Base-by-base conservation (phyloP, 2,888 invertebrate genomes). In the Apomyelois bistriatella region DNA sequence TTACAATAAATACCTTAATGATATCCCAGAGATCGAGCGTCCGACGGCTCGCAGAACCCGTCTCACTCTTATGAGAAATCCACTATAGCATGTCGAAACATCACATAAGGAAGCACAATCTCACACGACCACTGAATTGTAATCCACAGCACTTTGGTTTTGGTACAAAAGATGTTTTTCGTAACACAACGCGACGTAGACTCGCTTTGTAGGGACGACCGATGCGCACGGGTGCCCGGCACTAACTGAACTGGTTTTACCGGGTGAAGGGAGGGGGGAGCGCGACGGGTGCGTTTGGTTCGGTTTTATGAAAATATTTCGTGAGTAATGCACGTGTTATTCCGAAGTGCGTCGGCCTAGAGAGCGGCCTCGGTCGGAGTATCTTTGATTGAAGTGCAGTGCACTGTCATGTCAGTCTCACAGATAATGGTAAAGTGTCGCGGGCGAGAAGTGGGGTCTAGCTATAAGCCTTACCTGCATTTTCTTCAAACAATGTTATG, bases 1-100 rank as follows among this genome's bases (percentile, higher is more conserved):
- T 88, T 82, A 90, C 90, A 89, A 89, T 89, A 90, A 89, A 90
- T 90, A 90, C 90, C 90, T 89, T 89, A 89, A 89, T 90, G 90
- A 88, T 90, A 90, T 89, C 90, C 89, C 81, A n/a, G 80, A 84
- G 89, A 86, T 82, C 83, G 75, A 80, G 86, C 90, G 89, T 85
- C 87, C 83, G 81, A 76, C 78, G 70, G 79, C 79, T 79, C 78
- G 78, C 80, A 76, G 75, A 70, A 79, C 82, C 81, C 85, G 82
- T 80, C 79, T 81, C 78, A 85, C 81, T 77, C 74, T 86, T 77
- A 85, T 81, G 72, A 82, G 76, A 81, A 88, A 89, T 89, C 87
- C 87, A 87, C 85, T 80, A 81, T 59, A 81, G 70, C 81, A 84
- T 70, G 73, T 74, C 75, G 75, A 72, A 88, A 85, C 87, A 88